Base-by-base conservation (phyloP, 2,888 invertebrate species). In the Trichopria drosophilae region DNA sequence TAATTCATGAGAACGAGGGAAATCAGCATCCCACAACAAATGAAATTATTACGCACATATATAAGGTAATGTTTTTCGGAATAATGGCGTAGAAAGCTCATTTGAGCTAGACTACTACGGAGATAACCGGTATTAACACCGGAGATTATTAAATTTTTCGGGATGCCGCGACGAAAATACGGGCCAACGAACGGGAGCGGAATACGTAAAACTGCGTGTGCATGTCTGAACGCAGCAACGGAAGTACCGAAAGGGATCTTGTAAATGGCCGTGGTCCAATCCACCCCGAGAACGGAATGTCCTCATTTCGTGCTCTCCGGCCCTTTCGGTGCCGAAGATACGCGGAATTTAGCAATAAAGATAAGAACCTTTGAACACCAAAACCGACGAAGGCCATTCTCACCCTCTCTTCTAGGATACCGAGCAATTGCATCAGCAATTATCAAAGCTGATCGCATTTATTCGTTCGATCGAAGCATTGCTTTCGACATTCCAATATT, bases 181-280 rank as follows among this genome's bases (percentile, higher is more conserved):
- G 39, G 29, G 1, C 20, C n/a, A 6, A 1, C 1, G 24, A n/a
- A 19, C 15, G 23, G 7, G 31, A n/a, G 22, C 9, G 39, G 51
- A 51, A 51, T 51, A 51, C 45, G 36, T 19, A 41, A 47, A 42
- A 34, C 26, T 3, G 15, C 43, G n/a, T n/a, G n/a, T n/a, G n/a
- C n/a, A n/a, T n/a, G n/a, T n/a, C n/a, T n/a, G n/a, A n/a, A n/a
- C n/a, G n/a, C n/a, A n/a, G n/a, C n/a, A n/a, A n/a, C 19, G 18
- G 16, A 34, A 32, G 15, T 24, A 10, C 7, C 40, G 26, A 31
- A 37, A 29, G 22, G 23, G 19, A 20, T 20, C 3, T 5, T 62
- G 31, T 67, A 68, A 68, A 69, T 67, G 66, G 65, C 61, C 57
- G 55, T 61, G 65, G 62, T 63, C 63, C 63, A 64, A 68, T 69